phyloP scores from a whole-genome alignment of 92 coral and sea anemone species.

The Epizoanthus stellaris region DNA sequence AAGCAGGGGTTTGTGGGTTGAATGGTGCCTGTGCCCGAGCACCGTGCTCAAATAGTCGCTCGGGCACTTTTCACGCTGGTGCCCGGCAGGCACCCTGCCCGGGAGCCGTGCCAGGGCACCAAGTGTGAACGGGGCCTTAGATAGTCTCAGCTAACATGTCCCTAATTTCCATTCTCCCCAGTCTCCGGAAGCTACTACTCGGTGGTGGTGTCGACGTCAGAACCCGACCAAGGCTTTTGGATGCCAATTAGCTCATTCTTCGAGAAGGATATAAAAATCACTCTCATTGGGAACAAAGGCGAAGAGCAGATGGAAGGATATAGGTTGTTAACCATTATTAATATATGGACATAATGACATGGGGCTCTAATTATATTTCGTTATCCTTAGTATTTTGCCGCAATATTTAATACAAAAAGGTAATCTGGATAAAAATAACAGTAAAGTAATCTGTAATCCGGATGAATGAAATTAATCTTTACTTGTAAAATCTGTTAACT shows the following conservation, averaged over 20 bases:
- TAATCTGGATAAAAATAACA: no score
- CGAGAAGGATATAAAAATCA: constrained; percentile 2
- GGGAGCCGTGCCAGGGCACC: no score
- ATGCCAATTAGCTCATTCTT: constrained; percentile 13
- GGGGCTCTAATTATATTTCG: background rate
- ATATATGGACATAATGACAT: no score
- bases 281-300: constrained; percentile 23
- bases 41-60: no score
- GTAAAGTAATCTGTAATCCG: no score
- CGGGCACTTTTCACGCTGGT: no score
- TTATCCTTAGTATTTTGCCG: background rate
- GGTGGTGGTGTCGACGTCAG: constrained; percentile 8
- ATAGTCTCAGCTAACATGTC: background rate
- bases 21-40: no score
- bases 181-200: constrained; percentile 28
- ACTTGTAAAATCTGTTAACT: no score
- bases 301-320: background rate
- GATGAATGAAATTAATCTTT: no score
- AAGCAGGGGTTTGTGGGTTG: no score
- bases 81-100: no score
- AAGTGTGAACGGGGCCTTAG: background rate
- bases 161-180: background rate
- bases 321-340: background rate
- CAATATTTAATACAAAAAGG: no score
- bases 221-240: background rate